Evolutionary conservation across 2,797 vertebrate species (phyloP), one percentile per base, ranked within the genome.

Genomic region (Ambastaia sidthimunki): DNA sequence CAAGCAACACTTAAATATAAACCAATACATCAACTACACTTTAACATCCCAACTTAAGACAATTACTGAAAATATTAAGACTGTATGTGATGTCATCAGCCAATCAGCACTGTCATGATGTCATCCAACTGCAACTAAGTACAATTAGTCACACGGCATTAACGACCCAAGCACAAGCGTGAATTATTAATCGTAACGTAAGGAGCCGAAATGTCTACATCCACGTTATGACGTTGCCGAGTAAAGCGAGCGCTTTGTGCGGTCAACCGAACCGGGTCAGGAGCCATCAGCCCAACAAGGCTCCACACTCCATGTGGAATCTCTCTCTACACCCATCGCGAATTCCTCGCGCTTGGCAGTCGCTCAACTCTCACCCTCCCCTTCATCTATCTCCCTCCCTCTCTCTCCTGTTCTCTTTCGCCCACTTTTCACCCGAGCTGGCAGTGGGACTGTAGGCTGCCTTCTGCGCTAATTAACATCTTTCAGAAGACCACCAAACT

Each of bases 391-490:
- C 18, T 62, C n/a, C 67, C 21, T 37, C 44, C 60, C 90, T 88
- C 28, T 63, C 69, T 88, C 87, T 89, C 76, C 69, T 19, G 69
- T 69, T 6, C 28, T 90, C 48, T 48, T 54, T 90, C 85, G 85
- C 19, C 55, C 78, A 50, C 89, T 93, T 95, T 95, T 94, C 94
- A 95, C 93, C 92, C 89, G 90, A 70, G 87, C 92, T 96, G 95
- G 95, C 95, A 95, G 92, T 91, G 89, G 91, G 93, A 95, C 92
- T 93, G 90, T 93, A 94, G 93, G 92, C 94, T 91, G 92, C 93
- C 92, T 96, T 96, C 95, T 95, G 92, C 92, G 92, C 94, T 96
- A 96, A 96, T 96, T 96, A 97, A 96, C 92, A 88, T 92, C 93
- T 94, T 94, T 95, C 92, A 91, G 90, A 93, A 94, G 94, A 95